phyloP scores from a whole-genome alignment of 2,113 vertebrate species.

The Pipra filicauda region DNA sequence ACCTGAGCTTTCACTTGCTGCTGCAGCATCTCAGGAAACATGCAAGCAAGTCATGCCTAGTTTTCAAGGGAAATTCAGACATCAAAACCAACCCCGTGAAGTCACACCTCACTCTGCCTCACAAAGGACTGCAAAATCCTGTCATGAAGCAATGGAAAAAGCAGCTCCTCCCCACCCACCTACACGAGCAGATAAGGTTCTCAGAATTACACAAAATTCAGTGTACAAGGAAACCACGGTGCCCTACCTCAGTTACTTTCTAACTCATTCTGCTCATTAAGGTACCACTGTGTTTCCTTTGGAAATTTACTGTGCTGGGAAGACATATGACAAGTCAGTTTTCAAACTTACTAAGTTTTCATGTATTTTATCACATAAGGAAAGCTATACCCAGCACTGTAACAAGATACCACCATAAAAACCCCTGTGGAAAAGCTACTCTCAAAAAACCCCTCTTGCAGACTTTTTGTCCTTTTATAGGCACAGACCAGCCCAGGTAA shows the following conservation, averaged over 20 bases:
- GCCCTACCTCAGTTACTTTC: neutral
- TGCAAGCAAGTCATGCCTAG: neutral
- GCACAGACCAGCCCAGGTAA: constrained; percentile 21
- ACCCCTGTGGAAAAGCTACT: neutral
- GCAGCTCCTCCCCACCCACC: constrained; percentile 39
- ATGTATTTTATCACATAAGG: neutral
- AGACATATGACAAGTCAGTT: neutral
- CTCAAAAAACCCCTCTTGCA: neutral
- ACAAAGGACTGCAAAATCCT: constrained; percentile 7
- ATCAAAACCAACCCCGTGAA: neutral
- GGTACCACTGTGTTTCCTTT: constrained; percentile 27
- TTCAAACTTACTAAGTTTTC: neutral
- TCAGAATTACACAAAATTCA: constrained; percentile 35
- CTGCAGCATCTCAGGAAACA: neutral
- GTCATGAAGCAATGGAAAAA: constrained; percentile 37
- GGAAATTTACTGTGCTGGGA: constrained; percentile 25
- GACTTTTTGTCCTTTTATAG: constrained; percentile 1
- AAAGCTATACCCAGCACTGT: neutral
- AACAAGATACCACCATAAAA: neutral
- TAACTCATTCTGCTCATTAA: constrained; percentile 23
- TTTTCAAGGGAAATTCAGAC: neutral
- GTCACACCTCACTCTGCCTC: neutral
- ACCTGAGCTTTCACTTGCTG: neutral
- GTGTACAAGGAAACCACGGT: constrained; percentile 41
- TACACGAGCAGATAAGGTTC: constrained; percentile 21